Evolutionary conservation across 2,113 vertebrate genomes (phyloP).

Genomic region (Lipophrys pholis): DNA sequence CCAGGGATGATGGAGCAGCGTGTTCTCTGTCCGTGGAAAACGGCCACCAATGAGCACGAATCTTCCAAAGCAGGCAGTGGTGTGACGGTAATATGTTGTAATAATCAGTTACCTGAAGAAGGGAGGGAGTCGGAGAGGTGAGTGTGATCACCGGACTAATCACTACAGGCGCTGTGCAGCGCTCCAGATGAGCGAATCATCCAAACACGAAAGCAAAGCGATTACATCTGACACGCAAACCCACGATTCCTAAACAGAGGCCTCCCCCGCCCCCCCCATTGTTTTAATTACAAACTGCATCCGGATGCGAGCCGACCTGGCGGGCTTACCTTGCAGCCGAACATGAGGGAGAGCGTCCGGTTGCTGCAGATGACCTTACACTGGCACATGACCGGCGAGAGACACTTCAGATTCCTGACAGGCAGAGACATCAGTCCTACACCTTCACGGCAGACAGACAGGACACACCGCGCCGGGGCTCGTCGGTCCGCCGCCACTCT

Average conservation of each 20-base stretch:
- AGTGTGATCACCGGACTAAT: slow-evolving; percentile 33
- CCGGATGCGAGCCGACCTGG: not conserved
- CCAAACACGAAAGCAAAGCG: not conserved
- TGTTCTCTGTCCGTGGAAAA: slow-evolving; percentile 36
- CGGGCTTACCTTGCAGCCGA: slow-evolving; percentile 87
- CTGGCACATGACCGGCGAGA: slow-evolving; percentile 88
- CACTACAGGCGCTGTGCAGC: slow-evolving; percentile 9
- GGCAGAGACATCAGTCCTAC: slow-evolving; percentile 83
- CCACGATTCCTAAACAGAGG: slow-evolving; percentile 13
- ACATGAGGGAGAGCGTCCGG: slow-evolving; percentile 88
- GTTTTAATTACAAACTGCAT: not conserved
- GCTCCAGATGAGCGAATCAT: slow-evolving; percentile 8
- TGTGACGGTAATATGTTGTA: slow-evolving; percentile 12
- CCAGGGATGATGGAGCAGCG: slow-evolving; percentile 24
- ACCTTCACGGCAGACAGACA: slow-evolving; percentile 54
- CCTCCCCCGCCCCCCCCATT: not conserved
- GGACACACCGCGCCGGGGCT: slow-evolving; percentile 43
- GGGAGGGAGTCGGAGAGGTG: slow-evolving; percentile 11
- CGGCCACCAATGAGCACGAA: slow-evolving; percentile 24
- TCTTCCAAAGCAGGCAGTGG: not conserved
- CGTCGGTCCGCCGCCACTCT: slow-evolving; percentile 56
- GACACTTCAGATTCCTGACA: slow-evolving; percentile 85
- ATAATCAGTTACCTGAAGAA: slow-evolving; percentile 25
- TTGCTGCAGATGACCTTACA: slow-evolving; percentile 89
- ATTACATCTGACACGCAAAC: not conserved